Evolutionary conservation across 2,113 vertebrate genomes (phyloP), one percentile per base, ranked within the genome.

Genomic region (Triplophysa tibetana): DNA sequence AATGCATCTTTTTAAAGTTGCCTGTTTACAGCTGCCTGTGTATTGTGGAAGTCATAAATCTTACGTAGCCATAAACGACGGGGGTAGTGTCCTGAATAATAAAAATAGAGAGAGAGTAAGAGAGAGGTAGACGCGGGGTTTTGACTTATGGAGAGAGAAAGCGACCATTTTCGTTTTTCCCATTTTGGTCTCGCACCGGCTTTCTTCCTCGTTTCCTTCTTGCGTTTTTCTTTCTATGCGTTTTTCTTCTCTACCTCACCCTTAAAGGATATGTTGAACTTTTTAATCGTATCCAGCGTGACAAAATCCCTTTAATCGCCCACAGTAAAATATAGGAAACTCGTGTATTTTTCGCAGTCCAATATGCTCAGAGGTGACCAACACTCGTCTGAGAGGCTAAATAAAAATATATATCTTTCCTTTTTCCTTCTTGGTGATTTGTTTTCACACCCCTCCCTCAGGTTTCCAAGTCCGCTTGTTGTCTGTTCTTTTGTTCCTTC

Each of bases 11-110:
- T 93, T 92, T 91, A 92, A 91, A 93, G 85, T 94, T 91, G 83
- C 70, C 86, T 89, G 87, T 91, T 93, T 90, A 89, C 87, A 87
- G 85, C 88, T 83, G 87, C 85, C 84, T 77, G 86, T 78, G 87
- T 77, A 87, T 83, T 87, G 85, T 90, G 90, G 86, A 88, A 91
- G 86, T 91, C 91, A 89, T 94, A 95, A 95, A 95, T 95, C 93
- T 95, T 91, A 88, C 88, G 88, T 85, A 88, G 90, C 89, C 88
- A 91, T 91, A 92, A 94, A 91, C 92, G 90, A 92, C 88, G 91
- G 86, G 86, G 81, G 88, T 90, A 92, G 91, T 88, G 90, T 92
- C 91, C 83, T 87, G 90, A 94, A 87, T 89, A 87, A 92, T 90
- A 93, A 89, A 91, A 92, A 92, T 88, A 81, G 45, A 43, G 72